A percentile compares a stretch with the other conserved stretches of the same genome.
Conservation (phyloP, 2,888 invertebrate genomes). For the Parnassius orleans region DNA sequence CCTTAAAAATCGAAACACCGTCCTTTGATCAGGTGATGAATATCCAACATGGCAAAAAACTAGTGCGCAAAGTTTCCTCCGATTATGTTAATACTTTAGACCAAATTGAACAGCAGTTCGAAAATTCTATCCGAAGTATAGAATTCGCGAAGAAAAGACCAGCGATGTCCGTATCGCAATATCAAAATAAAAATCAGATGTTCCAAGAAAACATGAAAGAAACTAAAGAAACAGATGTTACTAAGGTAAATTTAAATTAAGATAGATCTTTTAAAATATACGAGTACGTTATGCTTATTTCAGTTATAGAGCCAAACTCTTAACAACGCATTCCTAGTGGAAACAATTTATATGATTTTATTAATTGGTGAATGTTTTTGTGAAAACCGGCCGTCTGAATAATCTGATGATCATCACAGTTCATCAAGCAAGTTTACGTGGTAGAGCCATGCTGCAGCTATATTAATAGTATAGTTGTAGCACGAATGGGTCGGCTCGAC, state of each 20-base stretch:
- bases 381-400: too few relatives aligned
- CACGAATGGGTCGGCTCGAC: too few relatives aligned
- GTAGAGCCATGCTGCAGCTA: too few relatives aligned
- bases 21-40: constrained; percentile 50
- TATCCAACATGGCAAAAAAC: constrained; percentile 54
- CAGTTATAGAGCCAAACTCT: too few relatives aligned
- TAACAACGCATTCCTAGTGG: too few relatives aligned
- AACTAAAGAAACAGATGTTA: neutral
- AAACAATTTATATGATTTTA: too few relatives aligned
- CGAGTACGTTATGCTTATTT: too few relatives aligned
- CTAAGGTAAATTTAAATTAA: neutral
- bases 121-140: constrained; percentile 52
- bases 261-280: too few relatives aligned
- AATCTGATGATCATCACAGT: too few relatives aligned
- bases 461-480: too few relatives aligned
- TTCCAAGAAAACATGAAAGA: constrained; percentile 37
- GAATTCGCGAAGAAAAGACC: constrained; percentile 60
- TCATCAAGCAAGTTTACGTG: too few relatives aligned
- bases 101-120: constrained; percentile 43
- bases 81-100: constrained; percentile 64
- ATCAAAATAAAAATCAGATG: constrained; percentile 52
- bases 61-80: constrained; percentile 59
- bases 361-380: too few relatives aligned
- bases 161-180: constrained; percentile 51
- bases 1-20: constrained; percentile 34